Conservation (phyloP, 2,888 invertebrate genomes). For the Pardosa pseudoannulata region DNA sequence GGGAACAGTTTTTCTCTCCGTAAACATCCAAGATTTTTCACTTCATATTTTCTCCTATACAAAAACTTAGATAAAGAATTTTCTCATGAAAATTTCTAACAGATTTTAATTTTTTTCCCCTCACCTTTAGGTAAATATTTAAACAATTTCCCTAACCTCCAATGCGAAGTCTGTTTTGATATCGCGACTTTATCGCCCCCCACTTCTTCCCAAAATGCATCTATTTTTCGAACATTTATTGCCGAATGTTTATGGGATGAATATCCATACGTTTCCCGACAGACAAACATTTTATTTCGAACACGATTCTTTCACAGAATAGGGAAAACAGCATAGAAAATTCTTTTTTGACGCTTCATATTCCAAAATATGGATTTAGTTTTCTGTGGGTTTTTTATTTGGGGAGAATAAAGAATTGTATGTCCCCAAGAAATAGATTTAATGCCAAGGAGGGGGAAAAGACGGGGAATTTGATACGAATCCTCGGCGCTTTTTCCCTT, state of each 20-base stretch:
- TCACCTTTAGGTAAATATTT: too few species aligned
- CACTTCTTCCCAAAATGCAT: background rate
- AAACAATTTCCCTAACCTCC: too few species aligned
- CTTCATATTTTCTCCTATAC: too few species aligned
- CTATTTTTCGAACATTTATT: background rate
- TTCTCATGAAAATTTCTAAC: too few species aligned
- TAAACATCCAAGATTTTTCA: too few species aligned
- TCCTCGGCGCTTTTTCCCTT: background rate
- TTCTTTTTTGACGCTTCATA: constrained; percentile 14
- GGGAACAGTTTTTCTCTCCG: too few species aligned
- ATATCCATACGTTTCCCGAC: background rate
- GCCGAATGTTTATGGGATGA: background rate
- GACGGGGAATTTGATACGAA: background rate
- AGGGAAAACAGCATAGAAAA: background rate
- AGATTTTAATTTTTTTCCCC: too few species aligned
- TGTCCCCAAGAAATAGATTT: constrained; percentile 12
- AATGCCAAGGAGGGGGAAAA: background rate
- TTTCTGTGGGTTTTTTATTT: background rate
- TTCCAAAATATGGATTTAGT: constrained; percentile 21
- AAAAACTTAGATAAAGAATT: too few species aligned
- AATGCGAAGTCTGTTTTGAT: too few species aligned
- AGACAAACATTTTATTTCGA: constrained; percentile 10
- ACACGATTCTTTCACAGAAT: background rate
- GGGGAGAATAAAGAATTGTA: constrained; percentile 1
- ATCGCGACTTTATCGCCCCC: background rate